phyloP scores from a whole-genome alignment of 1,140 invertebrate species.

The Drosophila parvula region DNA sequence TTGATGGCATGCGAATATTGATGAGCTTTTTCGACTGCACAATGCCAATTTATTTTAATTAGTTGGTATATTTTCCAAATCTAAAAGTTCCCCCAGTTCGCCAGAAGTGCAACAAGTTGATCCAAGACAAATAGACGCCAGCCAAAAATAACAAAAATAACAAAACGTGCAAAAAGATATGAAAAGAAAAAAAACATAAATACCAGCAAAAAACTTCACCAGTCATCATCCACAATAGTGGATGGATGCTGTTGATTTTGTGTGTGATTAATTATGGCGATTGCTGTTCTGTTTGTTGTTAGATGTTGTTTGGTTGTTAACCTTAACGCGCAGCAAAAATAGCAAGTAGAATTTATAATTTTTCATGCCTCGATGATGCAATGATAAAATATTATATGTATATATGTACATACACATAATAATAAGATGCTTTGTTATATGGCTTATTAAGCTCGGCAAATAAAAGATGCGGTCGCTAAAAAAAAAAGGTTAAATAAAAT shows the following conservation, averaged over 20 bases:
- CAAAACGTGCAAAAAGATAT: not conserved
- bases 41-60: conserved; percentile 71
- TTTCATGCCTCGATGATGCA: conserved; percentile 72
- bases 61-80: conserved; percentile 67
- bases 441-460: conserved; percentile 42
- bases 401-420: conserved; percentile 31
- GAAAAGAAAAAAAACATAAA: conserved; percentile 4
- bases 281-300: conserved; percentile 51
- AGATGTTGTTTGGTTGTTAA: conserved; percentile 72
- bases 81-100: conserved; percentile 54
- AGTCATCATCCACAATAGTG: conserved; percentile 62
- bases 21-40: conserved; percentile 57
- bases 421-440: conserved; percentile 64
- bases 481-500: conserved; percentile 45
- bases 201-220: conserved; percentile 40
- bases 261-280: conserved; percentile 76
- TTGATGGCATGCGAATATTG: conserved; percentile 57
- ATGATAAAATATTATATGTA: conserved; percentile 49
- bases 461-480: conserved; percentile 22
- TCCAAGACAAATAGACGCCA: conserved; percentile 38
- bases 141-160: not conserved
- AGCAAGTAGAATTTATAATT: conserved; percentile 79
- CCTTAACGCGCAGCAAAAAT: conserved; percentile 71
- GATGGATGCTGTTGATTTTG: conserved; percentile 68
- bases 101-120: conserved; percentile 43